Evolutionary conservation across 2,113 vertebrate genomes (phyloP), one percentile per base, ranked within the genome.

Genomic region (Dasypus novemcinctus): DNA sequence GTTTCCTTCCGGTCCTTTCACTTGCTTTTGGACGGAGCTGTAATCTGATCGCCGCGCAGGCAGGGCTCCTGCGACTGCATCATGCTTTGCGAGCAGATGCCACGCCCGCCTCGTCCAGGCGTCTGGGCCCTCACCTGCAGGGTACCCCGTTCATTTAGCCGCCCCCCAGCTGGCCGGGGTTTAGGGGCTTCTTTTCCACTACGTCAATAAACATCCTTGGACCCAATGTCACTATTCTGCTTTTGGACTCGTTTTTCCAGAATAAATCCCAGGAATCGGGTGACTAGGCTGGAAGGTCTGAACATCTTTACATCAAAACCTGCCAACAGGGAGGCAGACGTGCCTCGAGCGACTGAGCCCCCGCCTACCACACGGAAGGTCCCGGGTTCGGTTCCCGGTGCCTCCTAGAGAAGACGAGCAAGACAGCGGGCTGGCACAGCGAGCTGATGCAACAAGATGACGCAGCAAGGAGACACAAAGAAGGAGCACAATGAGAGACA

Each of bases 91-190:
- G 29, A 31, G 38, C 54, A 12, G 63, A n/a, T 17, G 38, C 25
- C 8, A 4, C n/a, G 33, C n/a, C 18, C 3, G 46, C 33, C 1
- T 31, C 7, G 17, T 9, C 49, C 6, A 0, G 66, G 75, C 20
- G 17, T 29, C 20, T 0, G 52, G 11, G 38, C 71, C 23, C 41
- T 14, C 71, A 54, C 15, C 52, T 49, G 43, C 54, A 17, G 23
- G 68, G 11, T 0, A 33, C 2, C 76, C 31, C 38, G 1, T 15
- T 18, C 4, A 29, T 36, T 4, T 18, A 18, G n/a, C 36, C 2
- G 0, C 23, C 11, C 23, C 59, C 43, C 25, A 10, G n/a, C 27
- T 0, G 20, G 54, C 72, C n/a, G 54, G 15, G 5, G 10, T 6
- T 12, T 14, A 41, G 64, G n/a, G 20, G 43, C 14, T 15, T 17